phyloP scores from a whole-genome alignment of 2,797 vertebrate species.

The Oryzias dopingdopingensis region DNA sequence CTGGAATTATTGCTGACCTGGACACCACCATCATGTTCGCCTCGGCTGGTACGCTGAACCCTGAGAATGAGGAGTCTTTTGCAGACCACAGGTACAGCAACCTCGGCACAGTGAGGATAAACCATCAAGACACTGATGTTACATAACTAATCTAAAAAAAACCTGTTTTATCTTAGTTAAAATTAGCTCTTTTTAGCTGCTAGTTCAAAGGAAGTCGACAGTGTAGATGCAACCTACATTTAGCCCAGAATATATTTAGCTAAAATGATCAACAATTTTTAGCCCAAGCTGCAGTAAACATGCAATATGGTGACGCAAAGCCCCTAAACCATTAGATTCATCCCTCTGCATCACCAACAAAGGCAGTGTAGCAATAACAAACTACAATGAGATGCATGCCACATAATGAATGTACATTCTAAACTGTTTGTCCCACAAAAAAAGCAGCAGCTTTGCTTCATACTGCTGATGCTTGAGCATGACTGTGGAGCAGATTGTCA shows the following conservation, averaged over 20 bases:
- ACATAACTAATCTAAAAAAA: conserved; percentile 3
- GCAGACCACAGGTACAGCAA: conserved; percentile 92
- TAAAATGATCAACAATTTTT: too few relatives aligned
- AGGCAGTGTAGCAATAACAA: conserved; percentile 15
- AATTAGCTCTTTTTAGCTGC: too few relatives aligned
- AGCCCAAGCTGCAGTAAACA: too few relatives aligned
- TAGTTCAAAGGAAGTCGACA: too few relatives aligned
- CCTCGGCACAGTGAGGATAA: background rate
- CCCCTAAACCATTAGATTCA: background rate
- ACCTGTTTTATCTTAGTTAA: background rate
- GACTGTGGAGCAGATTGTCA: conserved; percentile 50
- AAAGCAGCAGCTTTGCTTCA: conserved; percentile 28
- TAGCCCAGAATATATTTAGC: too few relatives aligned
- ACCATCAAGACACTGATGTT: background rate
- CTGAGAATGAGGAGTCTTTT: conserved; percentile 95
- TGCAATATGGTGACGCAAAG: too few relatives aligned
- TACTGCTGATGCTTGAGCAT: conserved; percentile 18
- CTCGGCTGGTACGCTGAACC: conserved; percentile 92
- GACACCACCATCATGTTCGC: conserved; percentile 99
- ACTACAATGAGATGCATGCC: conserved; percentile 14
- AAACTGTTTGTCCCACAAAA: conserved; percentile 16
- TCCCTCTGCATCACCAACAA: conserved; percentile 25
- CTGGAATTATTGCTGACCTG: conserved; percentile 96
- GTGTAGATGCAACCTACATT: too few relatives aligned
- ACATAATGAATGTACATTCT: conserved; percentile 22